Percentiles rank a stretch among this genome's conserved stretches.
Evolutionary conservation across 2,888 invertebrate species (phyloP).

Genomic region (Torymus aiolomorphi): DNA sequence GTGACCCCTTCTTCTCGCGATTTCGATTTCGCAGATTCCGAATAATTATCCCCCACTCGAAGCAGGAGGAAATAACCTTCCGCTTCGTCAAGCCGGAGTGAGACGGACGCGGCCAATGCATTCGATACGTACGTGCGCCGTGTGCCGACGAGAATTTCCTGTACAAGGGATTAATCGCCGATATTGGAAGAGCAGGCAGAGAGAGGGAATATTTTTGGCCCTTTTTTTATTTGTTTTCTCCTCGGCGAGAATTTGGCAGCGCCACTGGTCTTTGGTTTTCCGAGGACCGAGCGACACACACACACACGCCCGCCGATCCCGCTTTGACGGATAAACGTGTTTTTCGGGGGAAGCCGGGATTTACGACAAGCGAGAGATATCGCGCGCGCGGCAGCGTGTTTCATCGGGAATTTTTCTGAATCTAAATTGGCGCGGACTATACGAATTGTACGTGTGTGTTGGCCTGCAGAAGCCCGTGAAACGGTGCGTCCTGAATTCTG

Average conservation of each 20-base stretch:
- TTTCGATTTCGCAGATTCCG: conserved; percentile 42
- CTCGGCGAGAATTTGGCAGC: not conserved
- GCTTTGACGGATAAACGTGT: no score
- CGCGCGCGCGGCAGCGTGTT: no score
- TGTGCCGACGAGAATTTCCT: conserved; percentile 25
- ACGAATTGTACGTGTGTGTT: no score
- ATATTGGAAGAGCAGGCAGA: conserved; percentile 15
- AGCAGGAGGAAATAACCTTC: conserved; percentile 38
- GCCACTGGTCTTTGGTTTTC: no score
- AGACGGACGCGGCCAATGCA: conserved; percentile 22
- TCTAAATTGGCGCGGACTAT: no score
- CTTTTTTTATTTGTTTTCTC: conserved; percentile 2
- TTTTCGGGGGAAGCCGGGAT: no score
- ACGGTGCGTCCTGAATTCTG: no score
- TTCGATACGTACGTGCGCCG: conserved; percentile 48
- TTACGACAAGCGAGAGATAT: no score
- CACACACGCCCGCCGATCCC: no score
- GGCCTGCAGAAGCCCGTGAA: no score
- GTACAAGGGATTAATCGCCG: conserved; percentile 33
- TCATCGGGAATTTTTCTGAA: no score
- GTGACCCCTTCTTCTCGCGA: not conserved
- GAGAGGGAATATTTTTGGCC: not conserved
- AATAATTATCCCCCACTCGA: conserved; percentile 45
- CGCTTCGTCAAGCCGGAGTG: conserved; percentile 15
- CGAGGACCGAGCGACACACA: no score